A percentile compares a stretch with the other conserved stretches of the same genome.
Conservation (phyloP, 2,113 vertebrate genomes). For the Oreotrochilus melanogaster region DNA sequence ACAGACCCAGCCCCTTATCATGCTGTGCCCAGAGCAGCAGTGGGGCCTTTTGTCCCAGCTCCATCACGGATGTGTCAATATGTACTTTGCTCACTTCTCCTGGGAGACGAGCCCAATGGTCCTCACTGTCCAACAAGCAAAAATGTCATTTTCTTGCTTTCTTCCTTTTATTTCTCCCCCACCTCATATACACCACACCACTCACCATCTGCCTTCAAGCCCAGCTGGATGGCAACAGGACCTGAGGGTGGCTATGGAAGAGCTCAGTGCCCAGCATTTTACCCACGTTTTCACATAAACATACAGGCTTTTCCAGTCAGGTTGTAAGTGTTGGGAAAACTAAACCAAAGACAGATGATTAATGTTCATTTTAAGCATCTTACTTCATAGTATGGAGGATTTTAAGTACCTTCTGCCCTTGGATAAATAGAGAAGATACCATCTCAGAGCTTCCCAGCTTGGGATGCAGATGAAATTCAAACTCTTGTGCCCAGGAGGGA, state of each 20-base stretch:
- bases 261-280: background rate
- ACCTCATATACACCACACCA: background rate
- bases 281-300: background rate
- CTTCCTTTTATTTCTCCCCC: background rate
- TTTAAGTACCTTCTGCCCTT: background rate
- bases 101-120: background rate
- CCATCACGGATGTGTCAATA: background rate
- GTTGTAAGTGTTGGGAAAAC: background rate
- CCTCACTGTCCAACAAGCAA: background rate
- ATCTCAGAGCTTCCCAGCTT: background rate
- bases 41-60: background rate
- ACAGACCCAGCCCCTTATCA: fast-evolving
- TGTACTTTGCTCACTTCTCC: slow-evolving; percentile 5
- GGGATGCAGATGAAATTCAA: background rate
- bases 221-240: background rate
- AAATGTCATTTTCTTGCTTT: background rate
- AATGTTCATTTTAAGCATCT: background rate
- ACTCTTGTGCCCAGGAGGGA: background rate
- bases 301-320: background rate
- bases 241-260: background rate
- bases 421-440: background rate
- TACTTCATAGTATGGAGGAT: background rate
- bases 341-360: background rate
- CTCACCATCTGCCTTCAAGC: background rate
- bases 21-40: background rate